phyloP scores from a whole-genome alignment of 2,888 invertebrate genomes.

The Thera britannica region DNA sequence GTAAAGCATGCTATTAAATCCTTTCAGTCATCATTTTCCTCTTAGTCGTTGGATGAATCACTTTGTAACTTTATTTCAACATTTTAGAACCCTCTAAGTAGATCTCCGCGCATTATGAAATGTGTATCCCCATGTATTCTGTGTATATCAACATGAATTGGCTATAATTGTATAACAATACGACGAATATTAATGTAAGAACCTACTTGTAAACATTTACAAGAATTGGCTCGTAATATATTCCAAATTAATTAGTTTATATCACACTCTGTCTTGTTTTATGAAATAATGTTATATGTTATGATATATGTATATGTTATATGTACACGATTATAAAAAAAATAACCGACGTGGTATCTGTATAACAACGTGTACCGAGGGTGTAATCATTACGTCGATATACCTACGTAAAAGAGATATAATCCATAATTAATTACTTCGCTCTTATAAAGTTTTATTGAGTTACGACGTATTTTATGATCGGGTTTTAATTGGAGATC shows the following conservation, averaged over 20 bases:
- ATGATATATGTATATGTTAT: too few species aligned
- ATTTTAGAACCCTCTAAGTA: slow-evolving; percentile 12
- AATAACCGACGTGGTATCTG: background rate
- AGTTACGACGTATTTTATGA: background rate
- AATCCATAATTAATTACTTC: background rate
- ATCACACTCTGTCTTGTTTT: slow-evolving; percentile 24
- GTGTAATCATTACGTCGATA: background rate
- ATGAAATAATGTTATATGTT: background rate
- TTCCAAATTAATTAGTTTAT: slow-evolving; percentile 10
- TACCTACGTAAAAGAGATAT: background rate
- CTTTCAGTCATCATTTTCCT: slow-evolving; percentile 9
- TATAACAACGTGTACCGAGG: background rate
- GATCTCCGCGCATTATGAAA: slow-evolving; percentile 7
- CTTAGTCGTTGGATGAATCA: slow-evolving; percentile 10
- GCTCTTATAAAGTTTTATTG: background rate
- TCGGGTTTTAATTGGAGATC: background rate
- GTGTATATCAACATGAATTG: slow-evolving; percentile 19
- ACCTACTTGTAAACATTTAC: slow-evolving; percentile 2
- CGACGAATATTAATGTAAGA: background rate
- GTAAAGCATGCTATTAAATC: slow-evolving; percentile 2
- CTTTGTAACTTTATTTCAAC: slow-evolving; percentile 17
- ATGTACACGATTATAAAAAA: too few species aligned
- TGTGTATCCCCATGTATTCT: slow-evolving; percentile 16
- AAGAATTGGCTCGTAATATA: slow-evolving; percentile 12
- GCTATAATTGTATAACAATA: slow-evolving; percentile 10